Base-by-base conservation (phyloP, 1,140 invertebrate genomes). In the Aphelenchoides besseyi region DNA sequence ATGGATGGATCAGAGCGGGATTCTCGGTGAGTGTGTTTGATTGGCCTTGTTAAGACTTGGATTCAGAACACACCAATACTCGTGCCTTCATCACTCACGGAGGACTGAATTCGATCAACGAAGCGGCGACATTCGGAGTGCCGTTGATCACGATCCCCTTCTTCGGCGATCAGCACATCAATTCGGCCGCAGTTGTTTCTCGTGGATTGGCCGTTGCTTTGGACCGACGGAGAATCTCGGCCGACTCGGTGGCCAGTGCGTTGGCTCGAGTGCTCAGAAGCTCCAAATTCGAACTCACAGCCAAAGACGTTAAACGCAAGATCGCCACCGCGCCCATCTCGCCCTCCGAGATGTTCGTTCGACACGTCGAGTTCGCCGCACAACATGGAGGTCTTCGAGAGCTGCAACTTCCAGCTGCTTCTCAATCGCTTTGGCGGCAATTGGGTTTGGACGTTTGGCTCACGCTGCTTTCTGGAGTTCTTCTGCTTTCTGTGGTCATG, bases 121-220 rank as follows among this genome's bases (percentile, higher is more conserved):
- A 91, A 76, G 87, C 88, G 0, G 82, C 89, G 1, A 87, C 89
- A 32, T 85, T 86, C 2, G 89, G 89, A 0, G 87, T 89, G n/a
- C 90, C 90, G 0, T 88, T 89, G 33, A 80, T 90, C 67, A 87
- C 87, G 35, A 85, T 90, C 61, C 89, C 90, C 0, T 74, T 91
- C 30, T 88, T 89, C 70, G 87, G 86, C 0, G 90, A 91, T n/a
- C n/a, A n/a, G n/a, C n/a, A n/a, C n/a, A n/a, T n/a, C n/a, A n/a
- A n/a, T n/a, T n/a, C n/a, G n/a, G n/a, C n/a, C n/a, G n/a, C n/a
- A n/a, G n/a, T n/a, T n/a, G n/a, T n/a, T n/a, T n/a, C n/a, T n/a
- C n/a, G n/a, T n/a, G n/a, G n/a, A n/a, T n/a, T n/a, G n/a, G n/a
- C n/a, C n/a, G n/a, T n/a, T n/a, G n/a, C n/a, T n/a, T n/a, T n/a